phyloP scores from a whole-genome alignment of 2,113 vertebrate genomes.

The Calidris pugnax region DNA sequence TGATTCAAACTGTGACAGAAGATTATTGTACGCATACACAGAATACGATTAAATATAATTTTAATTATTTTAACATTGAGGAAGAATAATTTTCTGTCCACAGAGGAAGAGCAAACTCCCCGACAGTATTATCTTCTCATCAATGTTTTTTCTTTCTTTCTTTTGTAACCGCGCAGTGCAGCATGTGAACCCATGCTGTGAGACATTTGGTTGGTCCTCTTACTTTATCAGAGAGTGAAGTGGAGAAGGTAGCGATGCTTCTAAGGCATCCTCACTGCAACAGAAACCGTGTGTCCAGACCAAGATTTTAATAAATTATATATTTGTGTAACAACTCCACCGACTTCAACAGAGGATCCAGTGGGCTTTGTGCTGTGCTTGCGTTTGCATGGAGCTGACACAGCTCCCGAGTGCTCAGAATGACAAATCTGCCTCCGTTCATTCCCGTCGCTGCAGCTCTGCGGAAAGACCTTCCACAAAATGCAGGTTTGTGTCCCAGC shows the following conservation, averaged over 20 bases:
- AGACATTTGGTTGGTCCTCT: not conserved
- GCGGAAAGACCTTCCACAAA: not conserved
- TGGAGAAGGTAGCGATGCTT: not conserved
- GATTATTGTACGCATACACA: not conserved
- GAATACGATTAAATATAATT: not conserved
- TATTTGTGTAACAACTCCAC: not conserved
- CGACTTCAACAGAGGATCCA: not conserved
- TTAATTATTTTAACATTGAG: not conserved
- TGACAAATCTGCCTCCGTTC: not conserved
- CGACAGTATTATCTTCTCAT: not conserved
- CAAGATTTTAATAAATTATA: conserved; percentile 3
- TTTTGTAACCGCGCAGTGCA: not conserved
- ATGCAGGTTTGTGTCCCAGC: not conserved
- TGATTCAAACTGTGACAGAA: not conserved
- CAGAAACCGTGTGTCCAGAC: not conserved
- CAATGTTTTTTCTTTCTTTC: not conserved
- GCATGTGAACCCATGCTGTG: not conserved
- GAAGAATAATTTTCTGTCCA: not conserved
- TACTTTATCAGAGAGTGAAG: not conserved
- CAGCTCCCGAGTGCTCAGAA: not conserved
- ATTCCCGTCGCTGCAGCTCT: not conserved
- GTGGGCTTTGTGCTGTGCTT: not conserved
- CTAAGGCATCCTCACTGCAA: not conserved
- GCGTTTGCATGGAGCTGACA: conserved; percentile 2
- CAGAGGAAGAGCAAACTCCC: not conserved